Evolutionary conservation across 2,113 vertebrate genomes (phyloP), one percentile per base, ranked within the genome.

Genomic region (Grammomys surdaster): DNA sequence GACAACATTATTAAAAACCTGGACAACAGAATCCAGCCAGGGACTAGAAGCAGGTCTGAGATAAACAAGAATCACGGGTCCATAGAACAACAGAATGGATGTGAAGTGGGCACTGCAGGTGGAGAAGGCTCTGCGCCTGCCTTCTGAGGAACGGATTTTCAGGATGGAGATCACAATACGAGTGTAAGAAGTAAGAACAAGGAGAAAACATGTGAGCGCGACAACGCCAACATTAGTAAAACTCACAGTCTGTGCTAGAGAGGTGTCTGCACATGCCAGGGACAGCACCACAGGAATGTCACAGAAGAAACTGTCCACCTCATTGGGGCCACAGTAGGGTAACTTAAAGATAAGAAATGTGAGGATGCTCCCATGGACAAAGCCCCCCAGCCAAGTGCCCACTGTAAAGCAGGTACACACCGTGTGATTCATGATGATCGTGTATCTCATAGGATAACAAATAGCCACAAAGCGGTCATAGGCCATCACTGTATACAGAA

Each of bases 401-500:
- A 96, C 24, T 2, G 93, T 67, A 22, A 86, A 33, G 40, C 81
- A 19, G 13, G 92, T 4, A 13, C 94, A 96, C 7, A 96, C 24
- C 1, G 69, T 81, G 0, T 24, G 82, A 31, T 94, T 99, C 98
- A 98, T 98, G 76, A 98, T 78, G 54, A 97, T 58, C 0, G 40
- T 78, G 43, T 92, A 92, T 73, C 43, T 16, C 70, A 92, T 46
- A 40, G 80, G 81, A 22, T 85, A 22, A 51, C 81, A 92, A n/a
- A 92, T 92, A n/a, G 81, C 91, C 54, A 60, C 91, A 92, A 92
- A 75, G 4, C 85, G 77, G 70, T 99, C 98, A 4, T 97, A 98
- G 3, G 98, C 98, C 98, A 99, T 99, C 60, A 98, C 97, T 0
- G 98, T 98, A 22, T 98, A 97, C 13, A 99, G 96, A n/a, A 97